Base-by-base conservation (phyloP, 2,888 invertebrate species). In the Ashinkailepas kermadecensis region DNA sequence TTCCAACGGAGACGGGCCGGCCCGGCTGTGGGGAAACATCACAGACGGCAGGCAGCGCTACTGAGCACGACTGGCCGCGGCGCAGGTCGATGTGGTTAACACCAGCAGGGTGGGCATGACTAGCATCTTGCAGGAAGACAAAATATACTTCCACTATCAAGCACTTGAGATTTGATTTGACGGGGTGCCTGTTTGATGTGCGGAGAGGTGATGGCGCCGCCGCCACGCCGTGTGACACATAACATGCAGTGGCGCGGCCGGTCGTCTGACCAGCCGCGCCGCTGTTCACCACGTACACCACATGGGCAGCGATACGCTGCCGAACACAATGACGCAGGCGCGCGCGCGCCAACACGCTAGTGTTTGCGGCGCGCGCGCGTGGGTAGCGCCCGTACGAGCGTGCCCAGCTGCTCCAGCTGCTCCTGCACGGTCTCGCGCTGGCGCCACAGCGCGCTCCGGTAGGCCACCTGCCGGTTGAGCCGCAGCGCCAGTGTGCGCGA, bases 141-240 rank as follows among this genome's bases (percentile, higher is more conserved):
- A 74, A 74, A 74, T 74, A 74, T 21, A 56, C 74, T 74, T 74
- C 74, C 74, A 21, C 74, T 54, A 56, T 21, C 70, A 74, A 74
- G 74, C 74, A 74, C 74, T 74, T 74, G 74, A 65, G 74, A 74
- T 74, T 74, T 74, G 74, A 74, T 74, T 65, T 56, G 23, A 74
- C 74, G 23, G 54, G 74, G 74, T 74, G 74, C 21, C 74, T 65
- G 23, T 74, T 56, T 74, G 74, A 74, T 56, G 74, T 74, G 74
- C 74, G 74, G 54, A 21, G 23, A 56, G 74, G 56, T 56, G 74
- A 15, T 56, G 74, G 2, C 21, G 18, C 18, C 8, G 11, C 10
- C 74, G 54, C 59, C 59, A 59, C 59, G 15, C 15, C 59, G 59
- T 13, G 59, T 39, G 59, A 59, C 59, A 13, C 11, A 59, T 59